Evolutionary conservation across 2,797 vertebrate genomes (phyloP), one percentile per base, ranked within the genome.

Genomic region (Enteromius treurensis): DNA sequence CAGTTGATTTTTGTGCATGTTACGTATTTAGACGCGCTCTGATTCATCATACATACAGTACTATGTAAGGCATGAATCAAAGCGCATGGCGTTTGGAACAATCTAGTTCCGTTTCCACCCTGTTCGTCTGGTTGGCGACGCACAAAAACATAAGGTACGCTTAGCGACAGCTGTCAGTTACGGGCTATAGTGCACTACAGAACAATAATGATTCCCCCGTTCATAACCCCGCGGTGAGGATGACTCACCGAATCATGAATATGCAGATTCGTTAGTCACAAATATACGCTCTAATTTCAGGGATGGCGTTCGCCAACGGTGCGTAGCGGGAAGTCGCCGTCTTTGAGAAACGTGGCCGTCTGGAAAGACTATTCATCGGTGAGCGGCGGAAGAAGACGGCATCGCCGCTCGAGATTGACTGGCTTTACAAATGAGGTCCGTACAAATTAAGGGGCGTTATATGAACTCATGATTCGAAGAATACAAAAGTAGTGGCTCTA

Each of bases 401-500:
- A 74, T 37, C 68, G 85, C 82, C 75, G 68, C 90, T 83, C 82
- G 87, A 82, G 84, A 45, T 45, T 37, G 85, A 74, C 69, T 88
- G 78, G 70, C 76, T 86, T 85, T 84, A 82, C 87, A 84, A 87
- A 88, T 64, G 82, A 88, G 86, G 89, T 91, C 91, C 40, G 88
- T 84, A 88, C 87, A 89, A 86, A 89, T 79, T 76, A 89, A 71
- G 58, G 79, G 84, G 89, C 49, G 88, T 58, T n/a, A n/a, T 77
- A 84, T 82, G 84, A 93, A 86, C 87, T 92, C 75, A 86, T 92
- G 88, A 89, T 87, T 64, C 82, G 88, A 90, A 90, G 84, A 83
- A 88, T 93, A 96, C 86, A 95, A 96, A 96, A 95, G 94, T 94
- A 95, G 93, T 93, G 93, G 92, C 93, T 95, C 91, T 94, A 92